Evolutionary conservation across 2,888 invertebrate genomes (phyloP).

Genomic region (Apodemia mormo): DNA sequence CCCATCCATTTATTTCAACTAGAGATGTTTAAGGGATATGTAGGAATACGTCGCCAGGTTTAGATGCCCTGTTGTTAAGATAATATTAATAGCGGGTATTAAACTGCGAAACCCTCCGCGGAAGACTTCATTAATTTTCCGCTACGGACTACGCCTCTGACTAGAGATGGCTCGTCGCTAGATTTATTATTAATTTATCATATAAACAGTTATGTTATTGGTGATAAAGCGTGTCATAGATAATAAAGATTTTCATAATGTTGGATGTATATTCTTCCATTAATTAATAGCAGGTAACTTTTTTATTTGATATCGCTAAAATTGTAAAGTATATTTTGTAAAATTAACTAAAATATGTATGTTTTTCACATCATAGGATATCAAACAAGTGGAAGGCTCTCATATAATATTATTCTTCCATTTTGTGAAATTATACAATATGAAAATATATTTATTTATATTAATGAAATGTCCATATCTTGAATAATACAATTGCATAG

Average conservation of each 20-base stretch:
- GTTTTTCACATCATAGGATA: too few species aligned
- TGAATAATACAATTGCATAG: too few species aligned
- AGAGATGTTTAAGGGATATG: conserved; percentile 39
- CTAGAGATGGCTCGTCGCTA: conserved; percentile 64
- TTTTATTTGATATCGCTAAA: too few species aligned
- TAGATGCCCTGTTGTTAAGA: conserved; percentile 65
- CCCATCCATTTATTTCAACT: conserved; percentile 46
- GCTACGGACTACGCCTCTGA: conserved; percentile 67
- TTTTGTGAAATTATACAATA: too few species aligned
- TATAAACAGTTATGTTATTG: conserved; percentile 22
- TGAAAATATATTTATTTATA: too few species aligned
- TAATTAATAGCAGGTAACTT: not conserved
- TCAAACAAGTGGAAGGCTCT: too few species aligned
- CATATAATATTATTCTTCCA: too few species aligned
- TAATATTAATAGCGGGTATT: conserved; percentile 77
- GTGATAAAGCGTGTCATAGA: not conserved
- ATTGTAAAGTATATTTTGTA: too few species aligned
- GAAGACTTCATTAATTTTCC: conserved; percentile 79
- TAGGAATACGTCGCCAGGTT: conserved; percentile 38
- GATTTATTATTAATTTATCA: conserved; percentile 65
- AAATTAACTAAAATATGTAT: too few species aligned
- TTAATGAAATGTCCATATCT: too few species aligned
- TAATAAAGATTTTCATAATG: too few species aligned
- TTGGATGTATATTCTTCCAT: not conserved
- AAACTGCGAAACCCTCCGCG: conserved; percentile 71